Evolutionary conservation across 2,113 vertebrate species (phyloP).

Genomic region (Thunnus thynnus): DNA sequence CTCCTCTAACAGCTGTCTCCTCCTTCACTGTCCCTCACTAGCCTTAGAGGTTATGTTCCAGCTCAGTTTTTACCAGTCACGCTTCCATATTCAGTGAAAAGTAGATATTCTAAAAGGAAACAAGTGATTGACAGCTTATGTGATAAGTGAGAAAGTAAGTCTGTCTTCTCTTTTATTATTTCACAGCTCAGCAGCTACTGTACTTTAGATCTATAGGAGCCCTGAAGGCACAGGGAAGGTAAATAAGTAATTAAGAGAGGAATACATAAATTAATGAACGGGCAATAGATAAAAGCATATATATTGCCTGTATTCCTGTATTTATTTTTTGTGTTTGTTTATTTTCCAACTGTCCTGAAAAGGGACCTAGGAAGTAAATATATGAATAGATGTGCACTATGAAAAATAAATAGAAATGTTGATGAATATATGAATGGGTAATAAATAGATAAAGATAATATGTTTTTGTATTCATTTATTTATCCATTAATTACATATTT

Average conservation of each 20-base stretch:
- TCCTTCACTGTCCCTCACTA: slow-evolving; percentile 63
- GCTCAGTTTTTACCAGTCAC: slow-evolving; percentile 5
- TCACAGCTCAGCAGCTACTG: neutral
- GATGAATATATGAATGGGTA: too few relatives aligned
- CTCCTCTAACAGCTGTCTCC: slow-evolving; percentile 80
- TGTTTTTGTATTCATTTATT: neutral
- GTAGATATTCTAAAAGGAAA: neutral
- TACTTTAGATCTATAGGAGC: neutral
- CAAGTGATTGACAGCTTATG: neutral
- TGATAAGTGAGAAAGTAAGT: neutral
- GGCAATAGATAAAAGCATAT: too few relatives aligned
- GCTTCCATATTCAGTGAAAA: neutral
- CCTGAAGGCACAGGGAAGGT: neutral
- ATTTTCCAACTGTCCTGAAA: too few relatives aligned
- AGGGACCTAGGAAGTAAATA: too few relatives aligned
- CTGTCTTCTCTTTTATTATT: neutral
- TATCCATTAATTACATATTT: neutral
- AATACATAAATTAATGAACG: neutral
- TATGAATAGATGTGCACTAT: too few relatives aligned
- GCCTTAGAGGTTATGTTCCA: slow-evolving; percentile 22
- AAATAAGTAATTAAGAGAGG: neutral
- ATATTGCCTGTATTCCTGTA: too few relatives aligned
- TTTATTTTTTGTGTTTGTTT: too few relatives aligned
- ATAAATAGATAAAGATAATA: too few relatives aligned
- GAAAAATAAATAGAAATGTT: neutral